A percentile compares a stretch with the other conserved stretches of the same genome.
phyloP scores from a whole-genome alignment of 2,888 invertebrate genomes.

The Anagyrus pseudococci region DNA sequence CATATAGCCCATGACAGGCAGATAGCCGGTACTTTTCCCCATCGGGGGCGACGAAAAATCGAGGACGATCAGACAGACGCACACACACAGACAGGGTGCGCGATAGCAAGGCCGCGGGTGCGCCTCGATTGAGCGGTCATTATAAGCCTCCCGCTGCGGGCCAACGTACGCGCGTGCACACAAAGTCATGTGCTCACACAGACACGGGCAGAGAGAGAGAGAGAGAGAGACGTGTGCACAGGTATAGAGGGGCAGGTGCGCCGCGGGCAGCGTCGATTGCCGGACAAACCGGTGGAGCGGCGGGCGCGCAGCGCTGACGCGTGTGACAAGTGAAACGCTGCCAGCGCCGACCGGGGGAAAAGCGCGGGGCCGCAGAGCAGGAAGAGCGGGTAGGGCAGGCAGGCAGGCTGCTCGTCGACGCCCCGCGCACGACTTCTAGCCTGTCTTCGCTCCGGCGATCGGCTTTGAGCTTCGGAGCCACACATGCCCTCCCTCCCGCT shows the following conservation, averaged over 20 bases:
- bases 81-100: too few relatives aligned
- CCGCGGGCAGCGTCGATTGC: neutral
- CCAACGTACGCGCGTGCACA: neutral
- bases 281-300: constrained; percentile 31
- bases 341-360: constrained; percentile 31
- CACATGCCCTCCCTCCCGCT: too few relatives aligned
- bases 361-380: constrained; percentile 14
- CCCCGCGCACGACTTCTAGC: too few relatives aligned
- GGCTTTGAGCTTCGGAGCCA: constrained; percentile 58
- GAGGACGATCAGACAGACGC: neutral
- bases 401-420: too few relatives aligned
- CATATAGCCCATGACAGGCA: too few relatives aligned
- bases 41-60: neutral
- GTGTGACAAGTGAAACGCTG: constrained; percentile 56
- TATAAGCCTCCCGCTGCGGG: constrained; percentile 2
- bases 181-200: too few relatives aligned
- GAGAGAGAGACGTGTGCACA: too few relatives aligned
- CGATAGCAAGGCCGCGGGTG: neutral
- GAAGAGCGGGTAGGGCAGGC: neutral
- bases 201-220: too few relatives aligned
- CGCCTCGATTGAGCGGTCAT: neutral
- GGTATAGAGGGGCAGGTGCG: neutral
- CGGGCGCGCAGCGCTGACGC: constrained; percentile 42
- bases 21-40: neutral
- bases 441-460: neutral